Conservation (phyloP, 1,140 invertebrate species). For the Drosophila carrolli region DNA sequence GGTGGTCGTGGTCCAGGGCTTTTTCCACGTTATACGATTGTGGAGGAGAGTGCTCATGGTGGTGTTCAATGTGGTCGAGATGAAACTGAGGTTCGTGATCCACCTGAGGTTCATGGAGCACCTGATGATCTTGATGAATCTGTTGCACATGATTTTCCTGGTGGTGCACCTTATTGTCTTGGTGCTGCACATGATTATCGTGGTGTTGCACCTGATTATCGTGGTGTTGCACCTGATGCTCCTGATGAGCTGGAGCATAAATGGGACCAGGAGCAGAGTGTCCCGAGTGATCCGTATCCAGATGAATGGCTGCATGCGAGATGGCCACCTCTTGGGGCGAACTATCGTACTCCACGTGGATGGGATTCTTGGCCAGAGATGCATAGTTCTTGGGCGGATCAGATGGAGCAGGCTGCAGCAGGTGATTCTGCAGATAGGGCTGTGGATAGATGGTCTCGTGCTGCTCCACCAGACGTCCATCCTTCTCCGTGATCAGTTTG, state of each 20-base stretch:
- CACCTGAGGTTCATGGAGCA: not conserved
- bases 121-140: slow-evolving; percentile 10
- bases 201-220: slow-evolving; percentile 9
- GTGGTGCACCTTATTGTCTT: not conserved
- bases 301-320: slow-evolving; percentile 39
- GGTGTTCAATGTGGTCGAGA: slow-evolving; percentile 1
- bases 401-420: not conserved
- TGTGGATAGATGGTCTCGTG: slow-evolving; percentile 79
- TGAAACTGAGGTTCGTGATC: not conserved
- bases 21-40: slow-evolving; percentile 83
- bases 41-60: slow-evolving; percentile 64
- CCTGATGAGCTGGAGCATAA: not conserved
- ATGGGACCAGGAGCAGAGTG: slow-evolving; percentile 1
- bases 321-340: slow-evolving; percentile 57
- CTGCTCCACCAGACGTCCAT: slow-evolving; percentile 71
- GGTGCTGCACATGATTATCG: not conserved
- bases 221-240: not conserved
- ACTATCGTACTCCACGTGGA: slow-evolving; percentile 69
- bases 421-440: slow-evolving; percentile 43
- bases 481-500: slow-evolving; percentile 79
- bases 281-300: slow-evolving; percentile 28
- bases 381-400: slow-evolving; percentile 36
- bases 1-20: slow-evolving; percentile 72
- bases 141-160: slow-evolving; percentile 9
- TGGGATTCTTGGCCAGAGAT: slow-evolving; percentile 66